Base-by-base conservation (phyloP, 2,888 invertebrate species). In the Morpho deidamia region DNA sequence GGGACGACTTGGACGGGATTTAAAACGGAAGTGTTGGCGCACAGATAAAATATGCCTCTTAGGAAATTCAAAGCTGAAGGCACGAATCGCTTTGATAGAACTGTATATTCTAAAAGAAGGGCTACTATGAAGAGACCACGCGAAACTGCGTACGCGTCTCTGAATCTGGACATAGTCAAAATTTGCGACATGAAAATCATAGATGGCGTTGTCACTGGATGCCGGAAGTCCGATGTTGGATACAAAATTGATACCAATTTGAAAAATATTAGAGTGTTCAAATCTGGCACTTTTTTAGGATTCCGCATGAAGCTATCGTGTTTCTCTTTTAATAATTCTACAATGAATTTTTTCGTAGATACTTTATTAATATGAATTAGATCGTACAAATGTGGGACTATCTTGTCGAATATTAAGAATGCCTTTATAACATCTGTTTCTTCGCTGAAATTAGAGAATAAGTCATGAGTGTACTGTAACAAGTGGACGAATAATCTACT, bases 161-260 rank as follows among this genome's bases (percentile, higher is more conserved):
- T 92, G 12, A 95, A 92, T 63, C 90, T 91, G 50, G 93, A 92
- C 65, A 89, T 86, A 2, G 91, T 89, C 65, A 96, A 78, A 69
- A 97, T 94, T 76, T 97, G 94, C 39, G 94, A 92, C 83, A 98
- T 95, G 66, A 97, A 96, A 60, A 96, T 88, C 64, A 95, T 88
- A 65, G 91, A 89, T n/a, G 97, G 97, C 10, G 96, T 96, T n/a
- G 95, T 94, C 4, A 98, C 92, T 0, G 94, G 94, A 90, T 99
- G 98, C 40, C 94, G 91, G 74, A 95, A 96, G 82, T 99, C 98
- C 0, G 98, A 97, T 0, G 97, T 94, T 0, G 98, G 95, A 81
- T 95, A 99, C 51, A 98, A 74, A 42, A 95, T 79, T 7, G 95
- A 93, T 4, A 96, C 91, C 60, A 97, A 71, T 83, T 97, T 97